Evolutionary conservation across 2,888 invertebrate genomes (phyloP).

Genomic region (Tortricodes alternella): DNA sequence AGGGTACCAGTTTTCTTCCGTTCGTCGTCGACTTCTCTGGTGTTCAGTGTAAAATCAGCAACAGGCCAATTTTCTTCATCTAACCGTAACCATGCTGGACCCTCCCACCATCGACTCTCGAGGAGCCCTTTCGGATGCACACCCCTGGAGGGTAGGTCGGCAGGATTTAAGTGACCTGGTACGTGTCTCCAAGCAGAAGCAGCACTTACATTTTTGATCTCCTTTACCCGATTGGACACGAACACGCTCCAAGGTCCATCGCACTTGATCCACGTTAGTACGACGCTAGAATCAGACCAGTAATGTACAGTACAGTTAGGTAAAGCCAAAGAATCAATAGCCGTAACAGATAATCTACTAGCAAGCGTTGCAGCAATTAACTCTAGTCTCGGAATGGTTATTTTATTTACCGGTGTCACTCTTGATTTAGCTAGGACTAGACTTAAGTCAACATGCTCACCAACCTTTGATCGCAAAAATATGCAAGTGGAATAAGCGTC

Average conservation of each 20-base stretch:
- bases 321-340: neutral
- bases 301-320: neutral
- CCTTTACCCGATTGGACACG: neutral
- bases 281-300: neutral
- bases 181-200: neutral
- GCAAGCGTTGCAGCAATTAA: neutral
- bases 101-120: neutral
- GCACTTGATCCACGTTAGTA: neutral
- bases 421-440: neutral
- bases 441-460: neutral
- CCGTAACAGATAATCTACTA: neutral
- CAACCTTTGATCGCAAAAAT: neutral
- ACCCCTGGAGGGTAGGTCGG: neutral
- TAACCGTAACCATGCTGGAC: neutral
- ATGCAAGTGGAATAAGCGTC: constrained; percentile 1
- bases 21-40: neutral
- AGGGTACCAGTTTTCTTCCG: neutral
- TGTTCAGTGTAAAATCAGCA: neutral
- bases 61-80: neutral
- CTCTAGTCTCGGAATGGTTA: neutral
- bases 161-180: neutral
- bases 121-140: neutral
- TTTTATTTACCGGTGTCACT: neutral
- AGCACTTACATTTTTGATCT: neutral
- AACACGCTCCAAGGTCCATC: neutral